Conservation (phyloP, 2,113 vertebrate genomes). For the Hippocampus abdominalis region DNA sequence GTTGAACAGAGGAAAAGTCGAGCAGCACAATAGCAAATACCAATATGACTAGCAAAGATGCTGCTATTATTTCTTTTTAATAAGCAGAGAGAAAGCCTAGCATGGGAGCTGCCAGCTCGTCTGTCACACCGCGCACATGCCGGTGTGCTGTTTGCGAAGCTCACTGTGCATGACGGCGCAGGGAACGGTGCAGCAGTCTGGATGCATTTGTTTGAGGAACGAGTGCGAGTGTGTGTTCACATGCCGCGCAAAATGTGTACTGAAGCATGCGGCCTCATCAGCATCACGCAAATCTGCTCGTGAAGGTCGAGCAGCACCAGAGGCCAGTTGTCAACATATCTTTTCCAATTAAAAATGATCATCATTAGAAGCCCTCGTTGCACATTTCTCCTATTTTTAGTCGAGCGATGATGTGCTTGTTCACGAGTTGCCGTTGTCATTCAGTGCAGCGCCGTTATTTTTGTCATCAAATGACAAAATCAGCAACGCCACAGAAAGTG, state of each 20-base stretch:
- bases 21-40: neutral
- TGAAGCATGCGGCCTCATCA: constrained; percentile 45
- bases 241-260: constrained; percentile 44
- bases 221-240: constrained; percentile 25
- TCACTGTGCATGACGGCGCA: constrained; percentile 33
- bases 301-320: constrained; percentile 58
- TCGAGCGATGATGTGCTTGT: constrained; percentile 20
- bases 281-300: constrained; percentile 50
- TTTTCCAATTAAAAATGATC: constrained; percentile 42
- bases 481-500: neutral
- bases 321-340: constrained; percentile 54
- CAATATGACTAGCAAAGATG: neutral
- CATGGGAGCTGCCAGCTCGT: constrained; percentile 14
- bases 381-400: constrained; percentile 34
- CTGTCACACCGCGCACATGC: constrained; percentile 11
- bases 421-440: constrained; percentile 24
- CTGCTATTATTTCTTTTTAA: constrained; percentile 11
- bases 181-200: constrained; percentile 33
- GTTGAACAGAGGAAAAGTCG: neutral
- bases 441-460: neutral
- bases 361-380: constrained; percentile 31
- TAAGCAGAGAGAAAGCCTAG: neutral
- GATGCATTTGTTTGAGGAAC: constrained; percentile 35
- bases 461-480: constrained; percentile 1
- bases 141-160: constrained; percentile 33